Evolutionary conservation across 1,140 invertebrate genomes (phyloP).

Genomic region (Portunus trituberculatus): DNA sequence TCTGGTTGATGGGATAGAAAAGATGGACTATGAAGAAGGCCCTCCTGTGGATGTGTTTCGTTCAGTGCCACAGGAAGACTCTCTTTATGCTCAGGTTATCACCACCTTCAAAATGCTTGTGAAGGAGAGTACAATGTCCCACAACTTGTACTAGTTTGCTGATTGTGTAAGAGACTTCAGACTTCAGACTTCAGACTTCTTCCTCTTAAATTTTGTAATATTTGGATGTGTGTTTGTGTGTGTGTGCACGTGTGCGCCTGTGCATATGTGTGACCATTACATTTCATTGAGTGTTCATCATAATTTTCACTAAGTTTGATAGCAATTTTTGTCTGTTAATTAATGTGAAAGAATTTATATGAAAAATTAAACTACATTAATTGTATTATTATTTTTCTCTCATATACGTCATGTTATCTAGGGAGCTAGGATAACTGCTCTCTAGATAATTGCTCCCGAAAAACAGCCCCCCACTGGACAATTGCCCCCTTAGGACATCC

Average conservation of each 20-base stretch:
- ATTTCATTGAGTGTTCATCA: neutral
- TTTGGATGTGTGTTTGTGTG: neutral
- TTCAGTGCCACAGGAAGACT: conserved; percentile 57
- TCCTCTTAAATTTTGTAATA: neutral
- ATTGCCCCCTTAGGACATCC: no score
- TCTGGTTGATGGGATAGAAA: neutral
- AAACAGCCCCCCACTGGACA: no score
- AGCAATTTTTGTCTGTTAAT: neutral
- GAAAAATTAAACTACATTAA: neutral
- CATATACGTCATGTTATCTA: no score
- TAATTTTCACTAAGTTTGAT: neutral
- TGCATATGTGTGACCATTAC: neutral
- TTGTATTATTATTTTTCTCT: neutral
- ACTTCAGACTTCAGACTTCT: neutral
- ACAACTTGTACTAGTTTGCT: conserved; percentile 48
- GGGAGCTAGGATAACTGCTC: no score
- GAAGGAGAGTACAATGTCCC: conserved; percentile 62
- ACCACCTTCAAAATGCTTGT: conserved; percentile 54
- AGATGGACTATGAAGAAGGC: conserved; percentile 61
- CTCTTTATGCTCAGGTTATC: conserved; percentile 57
- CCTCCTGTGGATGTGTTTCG: neutral
- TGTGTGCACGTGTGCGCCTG: neutral
- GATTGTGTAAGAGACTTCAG: neutral
- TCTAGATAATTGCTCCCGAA: no score
- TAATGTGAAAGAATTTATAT: conserved; percentile 24